Evolutionary conservation across 2,797 vertebrate genomes (phyloP).

Genomic region (Spheniscus humboldti): DNA sequence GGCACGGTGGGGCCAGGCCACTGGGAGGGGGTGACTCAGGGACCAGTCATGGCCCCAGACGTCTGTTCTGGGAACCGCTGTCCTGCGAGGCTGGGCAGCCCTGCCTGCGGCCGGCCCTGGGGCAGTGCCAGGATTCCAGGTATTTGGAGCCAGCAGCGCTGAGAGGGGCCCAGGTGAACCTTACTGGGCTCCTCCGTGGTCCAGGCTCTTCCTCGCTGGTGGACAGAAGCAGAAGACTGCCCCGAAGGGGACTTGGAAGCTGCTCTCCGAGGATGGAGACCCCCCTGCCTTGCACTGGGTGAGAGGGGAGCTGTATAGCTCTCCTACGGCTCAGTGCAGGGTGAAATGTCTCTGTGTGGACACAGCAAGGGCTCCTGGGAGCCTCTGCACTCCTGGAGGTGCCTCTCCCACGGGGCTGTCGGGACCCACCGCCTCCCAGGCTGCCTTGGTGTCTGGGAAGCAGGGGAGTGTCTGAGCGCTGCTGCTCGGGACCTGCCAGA

Average conservation of each 20-base stretch:
- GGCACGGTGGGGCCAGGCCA: background rate
- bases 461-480: background rate
- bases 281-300: background rate
- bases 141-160: background rate
- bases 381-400: background rate
- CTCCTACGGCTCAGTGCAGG: fast-evolving
- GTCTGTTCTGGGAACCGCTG: background rate
- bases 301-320: background rate
- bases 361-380: background rate
- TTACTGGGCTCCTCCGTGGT: fast-evolving
- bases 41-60: background rate
- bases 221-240: background rate
- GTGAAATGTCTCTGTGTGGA: background rate
- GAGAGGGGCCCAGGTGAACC: background rate
- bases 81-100: background rate
- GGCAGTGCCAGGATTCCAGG: background rate
- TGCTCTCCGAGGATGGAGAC: background rate
- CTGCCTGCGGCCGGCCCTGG: background rate
- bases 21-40: conserved; percentile 14
- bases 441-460: background rate
- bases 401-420: background rate
- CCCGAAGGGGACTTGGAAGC: background rate
- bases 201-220: background rate
- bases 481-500: background rate
- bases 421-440: background rate